phyloP scores from a whole-genome alignment of 92 coral and sea anemone genomes.

The Bergia puertoricense region DNA sequence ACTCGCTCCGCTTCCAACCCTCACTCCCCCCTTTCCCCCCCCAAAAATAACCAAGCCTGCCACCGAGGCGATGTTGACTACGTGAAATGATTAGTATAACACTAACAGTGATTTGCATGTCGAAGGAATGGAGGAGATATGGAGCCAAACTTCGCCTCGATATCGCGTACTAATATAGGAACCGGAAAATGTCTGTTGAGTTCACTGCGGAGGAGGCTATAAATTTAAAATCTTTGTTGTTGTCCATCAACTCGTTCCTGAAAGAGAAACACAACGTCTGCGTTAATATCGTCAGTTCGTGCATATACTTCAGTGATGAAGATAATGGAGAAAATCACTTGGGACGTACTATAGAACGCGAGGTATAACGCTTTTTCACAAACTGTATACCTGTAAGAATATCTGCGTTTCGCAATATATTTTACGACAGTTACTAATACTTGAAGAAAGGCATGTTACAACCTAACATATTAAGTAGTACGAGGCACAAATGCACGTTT shows the following conservation, averaged over 20 bases:
- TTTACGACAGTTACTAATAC: too few relatives aligned
- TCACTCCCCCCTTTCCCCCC: too few relatives aligned
- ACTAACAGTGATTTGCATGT: too few relatives aligned
- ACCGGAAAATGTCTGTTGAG: neutral
- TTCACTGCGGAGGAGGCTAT: neutral
- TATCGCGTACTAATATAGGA: too few relatives aligned
- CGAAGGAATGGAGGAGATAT: too few relatives aligned
- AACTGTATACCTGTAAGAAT: neutral
- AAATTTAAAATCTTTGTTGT: constrained; percentile 3
- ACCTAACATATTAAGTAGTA: neutral
- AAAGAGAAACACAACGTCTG: neutral
- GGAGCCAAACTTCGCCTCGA: too few relatives aligned
- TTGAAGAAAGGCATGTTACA: neutral
- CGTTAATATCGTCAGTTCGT: neutral
- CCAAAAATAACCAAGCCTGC: too few relatives aligned
- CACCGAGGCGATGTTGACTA: too few relatives aligned
- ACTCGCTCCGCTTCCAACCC: neutral
- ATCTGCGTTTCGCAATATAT: too few relatives aligned
- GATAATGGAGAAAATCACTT: neutral
- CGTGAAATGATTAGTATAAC: too few relatives aligned
- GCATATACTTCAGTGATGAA: neutral
- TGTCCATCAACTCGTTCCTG: constrained; percentile 29
- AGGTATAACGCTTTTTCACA: too few relatives aligned
- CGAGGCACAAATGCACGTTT: neutral
- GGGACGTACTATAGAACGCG: too few relatives aligned